Evolutionary conservation across 2,888 invertebrate species (phyloP), one percentile per base, ranked within the genome.

Genomic region (Lobophora halterata): DNA sequence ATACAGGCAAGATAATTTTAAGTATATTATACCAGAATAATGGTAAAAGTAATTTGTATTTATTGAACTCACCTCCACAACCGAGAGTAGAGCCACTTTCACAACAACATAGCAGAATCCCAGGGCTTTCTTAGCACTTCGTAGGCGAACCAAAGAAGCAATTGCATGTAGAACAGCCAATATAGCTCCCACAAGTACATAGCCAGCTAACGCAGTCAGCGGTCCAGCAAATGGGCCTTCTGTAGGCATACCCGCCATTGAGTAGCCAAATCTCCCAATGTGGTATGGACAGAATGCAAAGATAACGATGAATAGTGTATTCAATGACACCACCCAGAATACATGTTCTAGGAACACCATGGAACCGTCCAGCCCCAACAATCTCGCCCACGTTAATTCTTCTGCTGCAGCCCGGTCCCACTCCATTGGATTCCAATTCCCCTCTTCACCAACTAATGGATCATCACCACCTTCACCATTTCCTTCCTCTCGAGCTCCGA

Each of bases 321-420:
- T 99, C 13, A 99, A 83, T 0, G 98, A 97, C 9, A 99, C 97
- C 11, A 99, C 98, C 99, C 99, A 99, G 73, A 99, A 98, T 0
- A 99, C 98, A 87, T 99, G 99, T 75, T 99, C 99, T 33, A 99
- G 80, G 71, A 99, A 99, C 27, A 98, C 95, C 61, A 99, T 90
- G 0, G 98, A 98, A 0, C 99, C 99, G 79, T 99, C 99, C 5
- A 99, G 81, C 0, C 99, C 99, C 1, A 99, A 88, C 3, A 99
- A 87, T 50, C 98, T 91, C 71, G 99, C 99, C 99, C 99, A 99
- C 0, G 99, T 99, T 12, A 99, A 85, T 74, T 99, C 99, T 68
- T 98, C 99, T 5, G 96, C 97, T 0, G 98, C 97, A 0, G 97
- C 97, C 48, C 98, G 89, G 70, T 99, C 98, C 98, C 98, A 99